Evolutionary conservation across 2,888 invertebrate species (phyloP), one percentile per base, ranked within the genome.

Genomic region (Heteromyza rotundicornis): DNA sequence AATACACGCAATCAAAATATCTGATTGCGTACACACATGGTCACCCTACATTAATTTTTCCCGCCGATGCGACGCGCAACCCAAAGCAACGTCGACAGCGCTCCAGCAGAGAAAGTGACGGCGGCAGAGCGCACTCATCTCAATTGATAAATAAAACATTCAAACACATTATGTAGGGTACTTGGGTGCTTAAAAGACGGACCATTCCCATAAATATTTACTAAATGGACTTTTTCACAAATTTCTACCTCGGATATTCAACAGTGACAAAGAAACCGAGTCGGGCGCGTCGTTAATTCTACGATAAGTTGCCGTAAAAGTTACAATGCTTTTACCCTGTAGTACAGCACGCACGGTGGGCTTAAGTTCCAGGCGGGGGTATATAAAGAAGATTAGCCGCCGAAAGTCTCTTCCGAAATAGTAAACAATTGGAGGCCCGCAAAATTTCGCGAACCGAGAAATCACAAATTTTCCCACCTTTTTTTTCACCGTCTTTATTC

Each of bases 31-130:
- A 35, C 17, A 52, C 17, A 51, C 17, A 35, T 69, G 71, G 71
- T 51, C 66, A 69, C 70, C 61, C 64, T 60, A 60, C 53, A 58
- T 19, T 54, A 55, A 12, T 63, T 68, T 72, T 76, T 76, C 75
- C 75, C 75, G 75, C 75, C 75, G 75, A 70, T 71, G 67, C 64
- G 69, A 69, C 70, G 70, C 67, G 59, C 65, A 63, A 40, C 64
- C 55, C 19, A 17, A 5, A 19, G 47, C 47, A 47, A 19, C 17
- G 47, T 19, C 3, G 47, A n/a, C 47, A 14, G 14, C 16, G 14
- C n/a, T n/a, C n/a, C n/a, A n/a, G n/a, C n/a, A n/a, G n/a, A n/a
- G n/a, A n/a, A 63, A 62, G 64, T 62, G 66, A 66, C 64, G 64
- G 64, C 59, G 62, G 50, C 56, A 60, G 36, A 49, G 55, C 44